phyloP scores from a whole-genome alignment of 2,888 invertebrate genomes.

The Lasioglossum malachurum region DNA sequence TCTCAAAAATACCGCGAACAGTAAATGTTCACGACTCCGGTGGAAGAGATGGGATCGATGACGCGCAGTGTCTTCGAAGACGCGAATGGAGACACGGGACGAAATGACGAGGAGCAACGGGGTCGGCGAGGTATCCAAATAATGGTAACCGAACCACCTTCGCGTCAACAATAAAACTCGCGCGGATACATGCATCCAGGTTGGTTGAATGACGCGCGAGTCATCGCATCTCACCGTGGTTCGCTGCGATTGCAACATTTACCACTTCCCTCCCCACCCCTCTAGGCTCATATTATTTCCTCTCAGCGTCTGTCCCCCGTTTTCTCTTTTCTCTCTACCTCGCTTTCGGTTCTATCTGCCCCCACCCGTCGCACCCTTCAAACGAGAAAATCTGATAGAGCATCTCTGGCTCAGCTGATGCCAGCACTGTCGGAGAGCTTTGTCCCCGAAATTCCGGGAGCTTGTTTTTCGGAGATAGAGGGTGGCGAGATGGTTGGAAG shows the following conservation, averaged over 20 bases:
- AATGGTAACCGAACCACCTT: slow-evolving; percentile 26
- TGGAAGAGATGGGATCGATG: background rate
- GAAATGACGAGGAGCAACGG: background rate
- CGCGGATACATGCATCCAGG: slow-evolving; percentile 22
- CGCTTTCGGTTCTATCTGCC: background rate
- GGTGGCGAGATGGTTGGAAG: background rate
- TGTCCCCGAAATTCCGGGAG: slow-evolving; percentile 49
- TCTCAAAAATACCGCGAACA: background rate
- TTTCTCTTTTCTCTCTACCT: slow-evolving; percentile 5
- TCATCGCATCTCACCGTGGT: slow-evolving; percentile 5
- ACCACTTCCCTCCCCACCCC: slow-evolving; percentile 2
- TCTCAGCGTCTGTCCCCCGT: slow-evolving; percentile 2
- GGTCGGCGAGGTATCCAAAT: background rate
- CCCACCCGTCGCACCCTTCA: background rate
- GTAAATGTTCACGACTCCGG: background rate
- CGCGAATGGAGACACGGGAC: background rate
- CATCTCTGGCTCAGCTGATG: slow-evolving; percentile 60
- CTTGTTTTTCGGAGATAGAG: slow-evolving; percentile 63
- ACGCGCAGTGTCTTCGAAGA: background rate
- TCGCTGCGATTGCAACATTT: slow-evolving; percentile 58
- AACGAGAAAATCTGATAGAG: slow-evolving; percentile 64
- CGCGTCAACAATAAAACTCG: slow-evolving; percentile 30
- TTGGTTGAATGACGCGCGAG: slow-evolving; percentile 22
- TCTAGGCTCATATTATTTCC: slow-evolving; percentile 38
- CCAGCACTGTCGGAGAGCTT: slow-evolving; percentile 51